phyloP scores from a whole-genome alignment of 1,140 invertebrate genomes.

The Sycophaga agraensis region DNA sequence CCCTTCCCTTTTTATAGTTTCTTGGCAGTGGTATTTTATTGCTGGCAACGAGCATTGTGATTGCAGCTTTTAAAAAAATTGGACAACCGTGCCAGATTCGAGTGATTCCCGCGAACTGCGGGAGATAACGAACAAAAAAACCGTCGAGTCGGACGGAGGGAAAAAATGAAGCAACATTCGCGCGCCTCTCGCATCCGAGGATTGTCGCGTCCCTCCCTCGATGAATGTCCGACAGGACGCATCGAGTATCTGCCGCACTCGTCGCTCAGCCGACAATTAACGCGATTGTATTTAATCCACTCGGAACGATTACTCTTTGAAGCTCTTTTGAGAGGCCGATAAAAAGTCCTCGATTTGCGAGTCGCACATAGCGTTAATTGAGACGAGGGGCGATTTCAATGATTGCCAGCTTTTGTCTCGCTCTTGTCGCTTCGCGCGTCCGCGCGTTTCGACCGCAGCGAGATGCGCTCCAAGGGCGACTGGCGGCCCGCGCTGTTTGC shows the following conservation, averaged over 20 bases:
- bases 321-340: too few species aligned
- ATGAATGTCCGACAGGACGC: background rate
- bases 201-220: background rate
- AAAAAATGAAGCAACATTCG: background rate
- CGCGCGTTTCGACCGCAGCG: too few species aligned
- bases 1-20: background rate
- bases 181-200: background rate
- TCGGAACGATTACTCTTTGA: conserved; percentile 2
- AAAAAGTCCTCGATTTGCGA: too few species aligned
- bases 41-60: background rate
- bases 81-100: conserved; percentile 26
- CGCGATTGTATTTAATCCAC: conserved; percentile 13
- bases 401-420: too few species aligned
- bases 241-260: background rate
- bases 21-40: conserved; percentile 18
- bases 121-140: background rate
- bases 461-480: too few species aligned
- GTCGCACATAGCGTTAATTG: too few species aligned
- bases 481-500: too few species aligned
- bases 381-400: too few species aligned
- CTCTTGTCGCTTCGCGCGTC: too few species aligned
- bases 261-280: conserved; percentile 10
- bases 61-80: conserved; percentile 31
- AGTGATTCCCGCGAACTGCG: conserved; percentile 2
- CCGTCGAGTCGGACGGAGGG: too few species aligned